phyloP scores from a whole-genome alignment of 2,888 invertebrate genomes.

The Alsophila aescularia region DNA sequence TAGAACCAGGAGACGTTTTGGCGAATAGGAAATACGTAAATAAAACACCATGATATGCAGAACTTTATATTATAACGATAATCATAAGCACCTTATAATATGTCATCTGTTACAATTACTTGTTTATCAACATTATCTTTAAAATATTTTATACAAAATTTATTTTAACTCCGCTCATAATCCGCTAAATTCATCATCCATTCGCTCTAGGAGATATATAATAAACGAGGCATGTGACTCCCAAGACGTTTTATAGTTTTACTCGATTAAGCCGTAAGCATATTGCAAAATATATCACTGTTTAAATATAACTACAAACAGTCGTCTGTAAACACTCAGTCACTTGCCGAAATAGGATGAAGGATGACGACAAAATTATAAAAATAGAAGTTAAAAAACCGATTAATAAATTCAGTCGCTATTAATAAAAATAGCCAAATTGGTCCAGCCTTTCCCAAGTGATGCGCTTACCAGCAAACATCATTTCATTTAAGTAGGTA shows the following conservation, averaged over 20 bases:
- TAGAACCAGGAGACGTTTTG: not conserved
- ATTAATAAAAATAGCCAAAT: too few species aligned
- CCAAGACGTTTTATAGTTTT: not conserved
- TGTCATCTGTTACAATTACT: constrained; percentile 81
- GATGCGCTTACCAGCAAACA: too few species aligned
- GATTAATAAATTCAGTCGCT: too few species aligned
- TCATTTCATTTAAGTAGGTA: too few species aligned
- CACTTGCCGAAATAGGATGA: constrained; percentile 4
- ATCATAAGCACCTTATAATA: constrained; percentile 84
- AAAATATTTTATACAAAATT: too few species aligned
- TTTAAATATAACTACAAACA: not conserved
- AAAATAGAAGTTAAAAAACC: not conserved
- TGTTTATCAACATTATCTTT: constrained; percentile 79
- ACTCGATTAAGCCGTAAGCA: not conserved
- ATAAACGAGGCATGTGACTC: constrained; percentile 4
- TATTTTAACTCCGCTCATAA: constrained; percentile 71
- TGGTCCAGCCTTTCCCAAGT: too few species aligned
- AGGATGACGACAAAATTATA: not conserved
- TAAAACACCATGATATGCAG: constrained; percentile 70
- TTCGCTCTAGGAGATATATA: constrained; percentile 26
- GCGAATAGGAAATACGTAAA: constrained; percentile 30
- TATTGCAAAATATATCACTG: constrained; percentile 5
- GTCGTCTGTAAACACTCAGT: constrained; percentile 6
- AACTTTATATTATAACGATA: constrained; percentile 85
- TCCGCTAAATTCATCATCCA: constrained; percentile 36